Base-by-base conservation (phyloP, 2,888 invertebrate genomes). In the Mythimna ferrago region DNA sequence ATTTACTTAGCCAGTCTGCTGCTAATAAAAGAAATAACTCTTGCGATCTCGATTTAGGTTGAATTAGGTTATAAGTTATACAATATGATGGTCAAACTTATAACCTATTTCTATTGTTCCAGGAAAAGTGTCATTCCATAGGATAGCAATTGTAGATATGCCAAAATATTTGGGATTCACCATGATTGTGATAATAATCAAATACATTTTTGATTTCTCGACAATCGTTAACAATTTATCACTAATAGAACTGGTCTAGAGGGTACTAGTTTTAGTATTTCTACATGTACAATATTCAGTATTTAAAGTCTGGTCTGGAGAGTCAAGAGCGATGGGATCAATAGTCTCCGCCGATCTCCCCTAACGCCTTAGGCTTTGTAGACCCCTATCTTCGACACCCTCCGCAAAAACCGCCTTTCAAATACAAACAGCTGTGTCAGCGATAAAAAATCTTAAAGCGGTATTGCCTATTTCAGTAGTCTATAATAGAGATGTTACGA, bases 321-420 rank as follows among this genome's bases (percentile, higher is more conserved):
- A 76, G 78, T 82, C 81, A 77, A 82, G 70, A 76, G 69, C 78
- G 62, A 63, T 0, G 32, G 51, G 35, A 82, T 77, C 77, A 57
- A 77, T 77, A 81, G 32, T 58, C 21, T 19, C 53, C 56, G 61
- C 32, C 76, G 56, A 57, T 66, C 61, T 76, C 82, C 69, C 82
- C 61, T 68, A 62, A 16, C 32, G 76, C 76, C 78, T 56, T 10
- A 77, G 62, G 78, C 82, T 57, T 44, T 51, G 32, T 62, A 68
- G 32, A 81, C 68, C 76, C 81, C 76, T n/a, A 76, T 81, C 58
- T 76, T 76, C 26, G 62, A 57, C 53, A 16, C 78, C 76, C 82
- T 82, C 11, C 26, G 51, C 56, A n/a, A 76, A 66, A 76, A 21
- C 41, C 35, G 44, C 26, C 26, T 35, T 11, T 58, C 51, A 54